Evolutionary conservation across 2,797 vertebrate species (phyloP), one percentile per base, ranked within the genome.

Genomic region (Alfaro cultratus): DNA sequence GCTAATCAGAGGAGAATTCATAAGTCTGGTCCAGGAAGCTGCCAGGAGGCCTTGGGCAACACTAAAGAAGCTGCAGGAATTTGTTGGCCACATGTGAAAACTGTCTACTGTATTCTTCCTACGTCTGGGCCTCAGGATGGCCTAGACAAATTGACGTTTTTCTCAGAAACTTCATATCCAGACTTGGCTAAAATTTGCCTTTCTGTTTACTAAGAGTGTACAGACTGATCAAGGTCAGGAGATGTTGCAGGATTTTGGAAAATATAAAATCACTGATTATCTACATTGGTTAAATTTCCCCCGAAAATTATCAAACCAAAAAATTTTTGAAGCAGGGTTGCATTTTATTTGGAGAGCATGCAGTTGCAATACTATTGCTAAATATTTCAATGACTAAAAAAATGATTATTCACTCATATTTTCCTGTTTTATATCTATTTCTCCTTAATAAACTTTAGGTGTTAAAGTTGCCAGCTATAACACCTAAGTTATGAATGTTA

Each of bases 61-160:
- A 64, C 36, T 36, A 76, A 51, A 74, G 73, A 23, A 74, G 73
- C 73, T 74, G 10, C 47, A 74, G 73, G 47, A 74, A 51, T 74
- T 71, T 71, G 41, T 71, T 71, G 43, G 41, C 73, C 31, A 36
- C 49, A 23, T 53, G 47, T 36, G 31, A 74, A 74, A 74, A 74
- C 49, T 51, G 47, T 74, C 73, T 74, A 39, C 49, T 51, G 15
- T 73, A 31, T 73, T 36, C 47, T 74, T 74, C 73, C 47, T 39
- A 26, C 5, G 47, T 71, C 68, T 71, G n/a, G 41, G 41, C 68
- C 68, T n/a, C 68, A 45, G 68, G 26, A 46, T 23, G 16, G 31
- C 26, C 34, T 74, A 51, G 46, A 74, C 31, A 53, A 51, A 36
- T 51, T 6, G 2, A 13, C 11, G 5, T 4, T 74, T 36, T 36